A percentile compares a stretch with the other conserved stretches of the same genome.
These are phyloP conservation scores for Norana najaformis DNA, from an alignment of 2,888 invertebrate genomes.

Conservation along the genomic window DNA sequence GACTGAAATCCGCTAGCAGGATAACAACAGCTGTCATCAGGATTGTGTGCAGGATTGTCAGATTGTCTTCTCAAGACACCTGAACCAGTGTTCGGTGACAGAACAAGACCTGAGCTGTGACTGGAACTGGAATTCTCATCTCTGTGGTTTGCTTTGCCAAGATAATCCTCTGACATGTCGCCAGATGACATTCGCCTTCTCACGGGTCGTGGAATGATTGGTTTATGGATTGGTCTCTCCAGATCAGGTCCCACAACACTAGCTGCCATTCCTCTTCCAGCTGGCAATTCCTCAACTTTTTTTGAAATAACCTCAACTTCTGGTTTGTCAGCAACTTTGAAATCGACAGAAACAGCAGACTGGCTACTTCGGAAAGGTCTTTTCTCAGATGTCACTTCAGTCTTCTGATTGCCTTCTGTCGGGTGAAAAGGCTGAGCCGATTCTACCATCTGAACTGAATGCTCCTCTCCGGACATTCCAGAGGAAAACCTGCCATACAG, in stretches of 20 bases:
- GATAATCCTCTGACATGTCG: background rate
- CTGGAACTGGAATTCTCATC: background rate
- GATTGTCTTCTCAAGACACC: background rate
- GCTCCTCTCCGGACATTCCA: background rate
- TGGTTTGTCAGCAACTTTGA: background rate
- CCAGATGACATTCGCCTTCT: slow-evolving; percentile 16
- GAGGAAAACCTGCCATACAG: background rate
- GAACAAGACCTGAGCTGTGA: background rate
- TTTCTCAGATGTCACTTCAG: slow-evolving; percentile 1
- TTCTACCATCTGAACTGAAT: background rate
- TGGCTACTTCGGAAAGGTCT: background rate
- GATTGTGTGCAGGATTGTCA: background rate
- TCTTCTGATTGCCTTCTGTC: background rate
- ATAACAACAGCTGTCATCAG: background rate
- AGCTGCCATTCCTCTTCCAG: background rate
- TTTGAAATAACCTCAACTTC: background rate
- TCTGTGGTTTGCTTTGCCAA: background rate
- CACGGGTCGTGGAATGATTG: slow-evolving; percentile 29
- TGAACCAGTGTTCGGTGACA: background rate
- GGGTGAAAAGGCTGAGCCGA: background rate
- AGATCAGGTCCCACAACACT: background rate
- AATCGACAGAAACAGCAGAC: background rate
- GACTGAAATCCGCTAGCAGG: background rate
- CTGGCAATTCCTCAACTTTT: background rate
- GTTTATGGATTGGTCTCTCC: slow-evolving; percentile 5